Evolutionary conservation across 2,888 invertebrate species (phyloP), one percentile per base, ranked within the genome.

Genomic region (Amiota minor): DNA sequence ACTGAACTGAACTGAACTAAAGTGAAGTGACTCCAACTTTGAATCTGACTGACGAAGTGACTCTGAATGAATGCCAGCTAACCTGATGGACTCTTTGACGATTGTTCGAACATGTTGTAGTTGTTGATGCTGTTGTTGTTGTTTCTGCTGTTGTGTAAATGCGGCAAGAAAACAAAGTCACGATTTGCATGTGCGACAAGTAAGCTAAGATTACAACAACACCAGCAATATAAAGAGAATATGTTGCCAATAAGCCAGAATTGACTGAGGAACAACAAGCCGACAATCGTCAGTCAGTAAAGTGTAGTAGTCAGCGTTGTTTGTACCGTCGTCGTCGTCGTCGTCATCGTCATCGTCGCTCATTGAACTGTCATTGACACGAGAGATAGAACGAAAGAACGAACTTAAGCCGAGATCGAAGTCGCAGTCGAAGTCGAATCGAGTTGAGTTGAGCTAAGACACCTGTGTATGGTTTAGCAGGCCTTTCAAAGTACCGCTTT

Each of bases 331-430:
- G 53, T 81, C 80, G 81, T 16, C 53, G 53, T 53, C 53, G 53
- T 81, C 80, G 81, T 16, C 45, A 45, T 20, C 18, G 67, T 67
- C 47, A 49, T 71, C 64, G 71, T 81, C 81, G 86, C 82, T 81
- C 81, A 85, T 88, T 84, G 84, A 87, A 87, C 87, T 87, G 87
- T 84, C 88, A 87, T 86, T 87, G 87, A 88, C 88, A 86, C 88
- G 81, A 80, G 82, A 35, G 35, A 35, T 35, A 35, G 35, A 71
- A 53, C 53, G 14, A n/a, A 50, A 1, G 50, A 62, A 62, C 62
- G 45, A 59, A 59, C 59, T 10, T 14, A 59, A 59, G 23, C 12
- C 59, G 59, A 18, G 11, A 11, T 20, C 20, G 59, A 12, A 18
- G 59, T 20, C 9, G 59, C 8, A 62, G 62, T 12, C 23, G 35